These are phyloP conservation scores for Harpegnathos saltator DNA, from an alignment of 1,140 invertebrate species.

Conservation along the genomic window DNA sequence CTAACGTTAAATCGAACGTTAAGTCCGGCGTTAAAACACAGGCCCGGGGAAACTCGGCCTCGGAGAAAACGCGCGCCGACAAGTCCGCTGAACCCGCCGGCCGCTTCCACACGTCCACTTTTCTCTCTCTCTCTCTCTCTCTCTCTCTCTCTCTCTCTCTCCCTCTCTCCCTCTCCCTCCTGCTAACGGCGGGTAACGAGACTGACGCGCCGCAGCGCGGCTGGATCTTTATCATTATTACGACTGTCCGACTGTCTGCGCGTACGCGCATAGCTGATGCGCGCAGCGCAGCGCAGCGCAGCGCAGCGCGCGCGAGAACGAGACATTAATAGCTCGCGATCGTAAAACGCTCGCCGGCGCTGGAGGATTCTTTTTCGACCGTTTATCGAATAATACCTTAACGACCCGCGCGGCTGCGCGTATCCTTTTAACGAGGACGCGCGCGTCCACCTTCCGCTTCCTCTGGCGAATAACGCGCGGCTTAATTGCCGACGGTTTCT, in stretches of 20 bases:
- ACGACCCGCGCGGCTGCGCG: slow-evolving; percentile 21
- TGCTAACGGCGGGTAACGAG: too few species aligned
- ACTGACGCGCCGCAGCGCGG: slow-evolving; percentile 58
- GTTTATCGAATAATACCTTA: slow-evolving; percentile 70
- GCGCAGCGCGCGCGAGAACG: slow-evolving; percentile 37
- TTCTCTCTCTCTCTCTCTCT: neutral
- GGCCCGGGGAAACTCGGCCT: neutral
- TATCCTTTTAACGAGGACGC: slow-evolving; percentile 19
- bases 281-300: slow-evolving; percentile 30
- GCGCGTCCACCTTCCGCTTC: slow-evolving; percentile 10
- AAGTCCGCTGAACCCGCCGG: neutral
- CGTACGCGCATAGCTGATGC: slow-evolving; percentile 60
- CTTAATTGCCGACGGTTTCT: slow-evolving; percentile 41
- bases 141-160: neutral
- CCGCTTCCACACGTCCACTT: neutral
- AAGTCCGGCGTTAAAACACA: too few species aligned
- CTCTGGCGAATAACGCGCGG: neutral
- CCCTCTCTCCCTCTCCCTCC: too few species aligned
- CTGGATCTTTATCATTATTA: slow-evolving; percentile 79
- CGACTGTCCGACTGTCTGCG: slow-evolving; percentile 70
- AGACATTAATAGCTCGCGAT: slow-evolving; percentile 68
- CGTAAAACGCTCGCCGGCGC: slow-evolving; percentile 61
- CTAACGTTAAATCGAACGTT: neutral
- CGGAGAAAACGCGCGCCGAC: neutral
- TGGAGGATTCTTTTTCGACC: slow-evolving; percentile 38